phyloP scores from a whole-genome alignment of 1,140 invertebrate species.

The Meteorus sp. region DNA sequence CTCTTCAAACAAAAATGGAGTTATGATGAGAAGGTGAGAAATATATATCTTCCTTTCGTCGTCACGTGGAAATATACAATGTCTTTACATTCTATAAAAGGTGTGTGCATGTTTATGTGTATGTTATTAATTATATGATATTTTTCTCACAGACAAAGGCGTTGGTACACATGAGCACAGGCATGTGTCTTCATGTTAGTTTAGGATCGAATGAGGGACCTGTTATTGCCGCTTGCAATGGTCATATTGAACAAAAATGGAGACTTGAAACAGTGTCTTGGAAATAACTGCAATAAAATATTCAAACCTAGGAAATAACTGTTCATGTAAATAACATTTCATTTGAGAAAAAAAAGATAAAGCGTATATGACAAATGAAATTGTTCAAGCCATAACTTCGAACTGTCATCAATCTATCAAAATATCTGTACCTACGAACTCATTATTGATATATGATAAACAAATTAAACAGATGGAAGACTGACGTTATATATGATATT shows the following conservation, averaged over 20 bases:
- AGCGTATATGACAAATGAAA: no score
- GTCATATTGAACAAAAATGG: constrained; percentile 60
- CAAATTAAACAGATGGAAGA: no score
- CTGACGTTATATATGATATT: constrained; percentile 1
- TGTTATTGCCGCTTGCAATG: constrained; percentile 58
- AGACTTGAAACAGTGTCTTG: constrained; percentile 56
- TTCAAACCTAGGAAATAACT: constrained; percentile 8
- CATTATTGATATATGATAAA: no score
- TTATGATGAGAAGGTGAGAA: constrained; percentile 59
- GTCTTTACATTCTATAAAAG: neutral
- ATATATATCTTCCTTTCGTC: constrained; percentile 18
- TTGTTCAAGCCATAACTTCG: neutral
- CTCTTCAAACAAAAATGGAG: constrained; percentile 67
- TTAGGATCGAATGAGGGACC: constrained; percentile 50
- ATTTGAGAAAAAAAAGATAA: no score
- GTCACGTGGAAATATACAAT: constrained; percentile 4
- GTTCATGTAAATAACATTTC: constrained; percentile 22
- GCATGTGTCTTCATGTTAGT: constrained; percentile 62
- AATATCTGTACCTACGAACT: no score
- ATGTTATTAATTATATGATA: constrained; percentile 27
- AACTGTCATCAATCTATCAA: no score
- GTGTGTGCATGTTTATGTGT: neutral
- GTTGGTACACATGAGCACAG: constrained; percentile 58
- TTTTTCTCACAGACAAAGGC: constrained; percentile 54
- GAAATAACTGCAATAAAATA: constrained; percentile 46